These are phyloP conservation scores for Nymphalis urticae DNA, from an alignment of 2,888 invertebrate genomes.

Conservation along the genomic window DNA sequence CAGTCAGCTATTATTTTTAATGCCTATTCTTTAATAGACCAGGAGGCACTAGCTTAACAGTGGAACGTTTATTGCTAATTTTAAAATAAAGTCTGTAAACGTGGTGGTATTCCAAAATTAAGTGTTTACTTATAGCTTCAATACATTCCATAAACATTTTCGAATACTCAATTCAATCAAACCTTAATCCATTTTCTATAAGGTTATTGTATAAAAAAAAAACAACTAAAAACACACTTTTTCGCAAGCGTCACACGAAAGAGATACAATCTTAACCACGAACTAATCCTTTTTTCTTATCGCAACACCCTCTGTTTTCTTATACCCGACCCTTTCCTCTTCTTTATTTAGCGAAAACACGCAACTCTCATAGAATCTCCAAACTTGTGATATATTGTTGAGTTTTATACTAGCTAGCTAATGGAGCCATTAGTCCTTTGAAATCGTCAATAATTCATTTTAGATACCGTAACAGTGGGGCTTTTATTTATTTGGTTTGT, in stretches of 20 bases:
- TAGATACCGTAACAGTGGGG: constrained; percentile 1
- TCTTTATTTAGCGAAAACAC: constrained; percentile 12
- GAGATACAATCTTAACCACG: constrained; percentile 10
- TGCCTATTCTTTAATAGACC: too few species aligned
- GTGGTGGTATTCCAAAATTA: too few species aligned
- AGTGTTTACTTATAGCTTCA: background rate
- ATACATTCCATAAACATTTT: background rate
- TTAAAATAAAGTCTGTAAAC: too few species aligned
- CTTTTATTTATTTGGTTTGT: constrained; percentile 10
- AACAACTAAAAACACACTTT: too few species aligned
- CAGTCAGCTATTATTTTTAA: too few species aligned
- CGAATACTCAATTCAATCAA: constrained; percentile 1
- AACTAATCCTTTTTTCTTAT: constrained; percentile 11
- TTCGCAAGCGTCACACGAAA: background rate
- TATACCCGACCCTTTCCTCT: constrained; percentile 2
- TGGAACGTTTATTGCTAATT: too few species aligned
- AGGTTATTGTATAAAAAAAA: background rate
- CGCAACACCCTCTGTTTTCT: constrained; percentile 11
- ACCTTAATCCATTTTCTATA: background rate
- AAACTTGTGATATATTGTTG: constrained; percentile 19
- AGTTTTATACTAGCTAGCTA: constrained; percentile 20
- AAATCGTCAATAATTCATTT: constrained; percentile 29
- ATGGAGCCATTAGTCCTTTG: constrained; percentile 26
- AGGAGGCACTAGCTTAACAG: too few species aligned
- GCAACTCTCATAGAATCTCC: constrained; percentile 7